phyloP scores from a whole-genome alignment of 1,140 invertebrate genomes.

The Hyles euphorbiae region DNA sequence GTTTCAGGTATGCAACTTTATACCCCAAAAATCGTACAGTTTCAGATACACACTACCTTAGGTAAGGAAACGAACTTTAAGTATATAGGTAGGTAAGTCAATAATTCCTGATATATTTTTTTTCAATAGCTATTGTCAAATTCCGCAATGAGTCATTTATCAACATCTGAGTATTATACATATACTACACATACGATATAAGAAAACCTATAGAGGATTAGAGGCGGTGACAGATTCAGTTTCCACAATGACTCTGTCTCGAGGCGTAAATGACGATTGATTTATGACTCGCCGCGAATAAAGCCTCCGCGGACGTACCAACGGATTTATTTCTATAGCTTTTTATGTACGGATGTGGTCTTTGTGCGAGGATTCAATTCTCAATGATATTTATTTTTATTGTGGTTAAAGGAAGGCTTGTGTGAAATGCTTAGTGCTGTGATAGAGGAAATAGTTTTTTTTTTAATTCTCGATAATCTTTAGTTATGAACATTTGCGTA shows the following conservation, averaged over 20 bases:
- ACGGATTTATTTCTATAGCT: slow-evolving; percentile 18
- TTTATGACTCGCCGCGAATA: slow-evolving; percentile 56
- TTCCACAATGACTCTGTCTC: slow-evolving; percentile 37
- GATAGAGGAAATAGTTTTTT: not conserved
- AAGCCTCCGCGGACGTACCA: slow-evolving; percentile 22
- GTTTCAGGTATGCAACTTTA: no score
- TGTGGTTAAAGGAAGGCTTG: not conserved
- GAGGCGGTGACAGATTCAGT: slow-evolving; percentile 56
- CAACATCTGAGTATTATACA: not conserved
- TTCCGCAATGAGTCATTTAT: no score
- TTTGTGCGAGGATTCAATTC: slow-evolving; percentile 34
- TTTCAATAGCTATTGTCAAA: no score
- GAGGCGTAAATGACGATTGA: slow-evolving; percentile 43
- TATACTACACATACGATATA: slow-evolving; percentile 11
- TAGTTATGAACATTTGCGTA: no score
- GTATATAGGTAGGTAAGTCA: no score
- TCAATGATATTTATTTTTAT: slow-evolving; percentile 12
- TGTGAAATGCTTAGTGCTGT: not conserved
- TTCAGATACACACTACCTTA: no score
- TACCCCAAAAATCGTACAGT: no score
- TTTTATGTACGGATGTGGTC: slow-evolving; percentile 10
- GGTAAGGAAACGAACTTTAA: no score
- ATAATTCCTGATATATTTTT: no score
- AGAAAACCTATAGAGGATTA: slow-evolving; percentile 59
- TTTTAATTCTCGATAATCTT: no score